phyloP scores from a whole-genome alignment of 2,888 invertebrate genomes.

The Rutpela maculata region DNA sequence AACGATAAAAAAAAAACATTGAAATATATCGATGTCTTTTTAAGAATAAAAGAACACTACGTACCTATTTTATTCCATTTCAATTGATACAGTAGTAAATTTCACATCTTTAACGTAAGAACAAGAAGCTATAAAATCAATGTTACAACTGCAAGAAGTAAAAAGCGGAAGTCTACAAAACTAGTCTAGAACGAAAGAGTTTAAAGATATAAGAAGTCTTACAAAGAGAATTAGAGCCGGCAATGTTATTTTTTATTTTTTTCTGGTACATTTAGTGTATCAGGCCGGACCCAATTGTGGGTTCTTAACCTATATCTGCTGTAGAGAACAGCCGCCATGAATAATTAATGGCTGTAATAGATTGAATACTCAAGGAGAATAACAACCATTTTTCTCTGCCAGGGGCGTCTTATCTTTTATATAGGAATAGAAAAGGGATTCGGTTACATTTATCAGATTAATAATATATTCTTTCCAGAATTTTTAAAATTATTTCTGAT shows the following conservation, averaged over 20 bases:
- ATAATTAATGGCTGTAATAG: conserved; percentile 71
- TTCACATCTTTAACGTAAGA: background rate
- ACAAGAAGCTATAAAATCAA: background rate
- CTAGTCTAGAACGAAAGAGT: background rate
- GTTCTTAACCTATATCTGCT: conserved; percentile 13
- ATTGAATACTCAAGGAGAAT: conserved; percentile 63
- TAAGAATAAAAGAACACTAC: too few relatives aligned
- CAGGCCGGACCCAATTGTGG: background rate
- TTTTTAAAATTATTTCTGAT: background rate
- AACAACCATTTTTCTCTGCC: conserved; percentile 58
- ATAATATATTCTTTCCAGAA: background rate
- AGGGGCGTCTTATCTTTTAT: conserved; percentile 28
- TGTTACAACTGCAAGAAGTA: background rate
- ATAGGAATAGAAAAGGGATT: conserved; percentile 5
- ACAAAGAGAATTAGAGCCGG: background rate
- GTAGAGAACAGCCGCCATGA: conserved; percentile 51
- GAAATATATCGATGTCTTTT: too few relatives aligned
- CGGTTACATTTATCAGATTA: conserved; percentile 22
- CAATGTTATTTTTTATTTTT: background rate
- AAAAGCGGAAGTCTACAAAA: background rate
- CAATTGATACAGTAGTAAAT: background rate
- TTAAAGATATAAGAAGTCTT: background rate
- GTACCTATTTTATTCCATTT: too few relatives aligned
- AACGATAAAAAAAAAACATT: too few relatives aligned
- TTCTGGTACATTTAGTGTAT: background rate